Percentiles rank a stretch among this genome's conserved stretches.
Conservation (phyloP, 1,140 invertebrate species). For the Pachyrhynchus sulphureomaculatus region DNA sequence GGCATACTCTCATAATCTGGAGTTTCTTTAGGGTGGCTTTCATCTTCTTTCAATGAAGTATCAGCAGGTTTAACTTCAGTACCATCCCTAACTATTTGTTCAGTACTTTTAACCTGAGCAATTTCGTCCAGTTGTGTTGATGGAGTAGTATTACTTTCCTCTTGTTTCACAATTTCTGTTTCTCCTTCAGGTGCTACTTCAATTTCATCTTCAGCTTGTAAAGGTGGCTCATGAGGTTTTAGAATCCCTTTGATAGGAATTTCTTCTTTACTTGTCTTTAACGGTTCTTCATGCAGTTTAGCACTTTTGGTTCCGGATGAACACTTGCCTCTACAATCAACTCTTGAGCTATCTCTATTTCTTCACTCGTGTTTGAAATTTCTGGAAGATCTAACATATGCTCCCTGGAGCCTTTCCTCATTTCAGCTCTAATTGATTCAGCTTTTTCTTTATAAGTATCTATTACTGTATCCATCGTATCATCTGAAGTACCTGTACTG, state of each 20-base stretch:
- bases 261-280: conserved; percentile 7
- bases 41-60: too few species aligned
- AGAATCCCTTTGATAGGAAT: background rate
- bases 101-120: too few species aligned
- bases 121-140: too few species aligned
- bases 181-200: conserved; percentile 33
- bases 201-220: conserved; percentile 32
- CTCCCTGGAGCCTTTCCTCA: conserved; percentile 2
- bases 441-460: conserved; percentile 25
- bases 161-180: background rate
- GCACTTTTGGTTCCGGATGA: conserved; percentile 36
- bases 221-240: background rate
- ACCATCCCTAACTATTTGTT: too few species aligned
- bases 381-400: background rate
- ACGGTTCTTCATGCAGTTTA: background rate
- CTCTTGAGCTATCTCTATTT: conserved; percentile 32
- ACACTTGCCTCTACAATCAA: conserved; percentile 36
- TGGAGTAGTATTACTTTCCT: too few species aligned
- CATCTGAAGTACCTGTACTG: conserved; percentile 32
- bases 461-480: conserved; percentile 31
- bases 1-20: too few species aligned
- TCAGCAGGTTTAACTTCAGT: too few species aligned
- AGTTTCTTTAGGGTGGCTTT: too few species aligned
- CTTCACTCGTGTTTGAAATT: conserved; percentile 41
- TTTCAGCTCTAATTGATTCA: conserved; percentile 17